phyloP scores from a whole-genome alignment of 1,140 invertebrate species.

The Leptinotarsa lineolata region DNA sequence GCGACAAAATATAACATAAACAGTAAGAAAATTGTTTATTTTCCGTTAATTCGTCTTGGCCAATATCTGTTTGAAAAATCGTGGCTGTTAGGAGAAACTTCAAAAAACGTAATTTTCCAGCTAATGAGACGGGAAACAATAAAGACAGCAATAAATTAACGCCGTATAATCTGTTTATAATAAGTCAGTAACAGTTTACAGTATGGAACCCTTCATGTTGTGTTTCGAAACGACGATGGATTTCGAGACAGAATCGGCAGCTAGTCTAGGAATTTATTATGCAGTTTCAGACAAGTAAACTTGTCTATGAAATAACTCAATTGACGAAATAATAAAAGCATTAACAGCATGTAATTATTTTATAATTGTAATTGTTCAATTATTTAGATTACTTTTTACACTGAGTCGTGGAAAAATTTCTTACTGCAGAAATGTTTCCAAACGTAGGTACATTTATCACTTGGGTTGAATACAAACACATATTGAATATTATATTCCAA shows the following conservation, averaged over 20 bases:
- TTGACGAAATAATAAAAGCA: too few relatives aligned
- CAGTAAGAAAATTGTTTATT: constrained; percentile 16
- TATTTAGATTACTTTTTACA: neutral
- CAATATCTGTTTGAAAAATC: constrained; percentile 16
- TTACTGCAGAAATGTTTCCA: too few relatives aligned
- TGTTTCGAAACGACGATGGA: constrained; percentile 32
- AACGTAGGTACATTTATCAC: too few relatives aligned
- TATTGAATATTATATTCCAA: too few relatives aligned
- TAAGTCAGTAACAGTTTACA: constrained; percentile 49
- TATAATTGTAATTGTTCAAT: neutral
- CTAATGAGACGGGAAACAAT: constrained; percentile 45
- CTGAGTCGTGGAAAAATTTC: too few relatives aligned
- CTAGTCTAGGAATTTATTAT: neutral
- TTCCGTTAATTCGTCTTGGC: constrained; percentile 13
- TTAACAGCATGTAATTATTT: too few relatives aligned
- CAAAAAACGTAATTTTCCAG: constrained; percentile 29
- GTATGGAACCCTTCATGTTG: constrained; percentile 43
- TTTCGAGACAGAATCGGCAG: constrained; percentile 20
- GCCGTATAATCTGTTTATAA: constrained; percentile 49
- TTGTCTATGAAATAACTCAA: too few relatives aligned
- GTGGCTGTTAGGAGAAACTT: constrained; percentile 24
- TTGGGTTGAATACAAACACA: too few relatives aligned
- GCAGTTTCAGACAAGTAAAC: too few relatives aligned
- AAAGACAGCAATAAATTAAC: constrained; percentile 49
- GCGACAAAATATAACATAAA: constrained; percentile 17